Evolutionary conservation across 64 coral and sea anemone species (phyloP), one percentile per base, ranked within the genome.

Genomic region (Actinia equina): DNA sequence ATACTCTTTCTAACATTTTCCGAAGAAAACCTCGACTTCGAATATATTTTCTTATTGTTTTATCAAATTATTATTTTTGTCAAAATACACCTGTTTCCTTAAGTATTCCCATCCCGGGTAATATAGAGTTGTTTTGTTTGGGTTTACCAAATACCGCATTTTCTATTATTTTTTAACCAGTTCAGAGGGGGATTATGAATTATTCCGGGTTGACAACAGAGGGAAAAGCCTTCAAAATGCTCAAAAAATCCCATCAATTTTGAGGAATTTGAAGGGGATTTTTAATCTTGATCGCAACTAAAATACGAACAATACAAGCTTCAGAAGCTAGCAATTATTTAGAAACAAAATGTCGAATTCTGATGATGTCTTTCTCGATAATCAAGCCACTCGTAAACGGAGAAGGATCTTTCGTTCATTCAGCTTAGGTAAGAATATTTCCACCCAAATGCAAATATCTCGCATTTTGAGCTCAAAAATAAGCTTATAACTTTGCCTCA

Each of bases 351-450:
- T 74, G 69, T 74, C 69, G 26, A 37, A 30, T 37, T 30, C 43
- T 18, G 49, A 81, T 20, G 78, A 81, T 22, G 78, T 81, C 19
- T 81, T 81, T 49, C 1, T 52, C n/a, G 78, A 81, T 49, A 81
- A 81, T 49, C 26, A 26, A 30, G 78, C 78, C 8, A 81, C 44
- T 46, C 78, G 43, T 18, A 81, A 17, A 17, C 16, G 49, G 22
- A 81, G 27, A 23, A 81, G 17, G 52, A 51, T 49, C 3, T 81
- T 81, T 52, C 78, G 78, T 1, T 81, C 78, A 6, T 81, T 81
- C 44, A 81, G 78, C 44, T 81, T 81, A 18, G 78, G 78, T 81
- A 81, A 81, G 78, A 18, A 43, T n/a, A n/a, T n/a, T n/a, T n/a
- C n/a, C n/a, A n/a, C n/a, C n/a, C 43, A 4, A 17, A 0, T 5